These are phyloP conservation scores for Odocoileus hemionus DNA, from an alignment of 2,113 vertebrate genomes.

Conservation along the genomic window DNA sequence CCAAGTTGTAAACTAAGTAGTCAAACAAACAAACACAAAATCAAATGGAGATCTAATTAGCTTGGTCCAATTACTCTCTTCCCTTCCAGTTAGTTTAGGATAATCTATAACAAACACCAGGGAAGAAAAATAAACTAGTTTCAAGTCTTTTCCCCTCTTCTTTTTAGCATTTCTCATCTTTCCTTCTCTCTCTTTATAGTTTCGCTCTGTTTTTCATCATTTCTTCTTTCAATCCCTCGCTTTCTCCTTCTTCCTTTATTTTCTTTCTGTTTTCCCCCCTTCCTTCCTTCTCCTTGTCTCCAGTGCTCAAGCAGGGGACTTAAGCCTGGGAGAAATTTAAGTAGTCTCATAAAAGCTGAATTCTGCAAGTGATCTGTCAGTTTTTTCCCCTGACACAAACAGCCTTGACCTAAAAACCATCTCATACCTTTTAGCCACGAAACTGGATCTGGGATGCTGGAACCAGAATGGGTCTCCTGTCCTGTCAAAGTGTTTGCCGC, in stretches of 20 bases:
- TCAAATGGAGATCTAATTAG: slow-evolving; percentile 47
- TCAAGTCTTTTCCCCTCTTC: neutral
- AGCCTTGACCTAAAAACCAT: slow-evolving; percentile 13
- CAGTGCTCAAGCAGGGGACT: neutral
- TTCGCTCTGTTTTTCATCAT: neutral
- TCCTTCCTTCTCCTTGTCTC: neutral
- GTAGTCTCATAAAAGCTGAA: neutral
- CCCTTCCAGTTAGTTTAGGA: neutral
- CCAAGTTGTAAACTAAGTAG: slow-evolving; percentile 45
- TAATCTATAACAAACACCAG: rapidly evolving
- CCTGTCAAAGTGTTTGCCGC: neutral
- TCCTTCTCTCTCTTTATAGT: neutral
- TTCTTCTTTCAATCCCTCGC: neutral
- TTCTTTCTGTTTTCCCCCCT: neutral
- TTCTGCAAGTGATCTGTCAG: neutral
- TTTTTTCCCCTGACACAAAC: slow-evolving; percentile 33
- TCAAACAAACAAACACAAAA: slow-evolving; percentile 44
- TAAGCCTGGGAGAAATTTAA: neutral
- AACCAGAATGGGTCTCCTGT: neutral
- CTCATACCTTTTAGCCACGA: neutral
- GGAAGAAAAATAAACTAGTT: slow-evolving; percentile 47
- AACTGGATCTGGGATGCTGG: neutral
- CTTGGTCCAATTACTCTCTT: slow-evolving; percentile 1
- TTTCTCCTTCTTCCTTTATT: neutral
- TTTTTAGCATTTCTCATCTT: neutral